Conservation (phyloP, 2,888 invertebrate genomes). For the Strigamia crassipes region DNA sequence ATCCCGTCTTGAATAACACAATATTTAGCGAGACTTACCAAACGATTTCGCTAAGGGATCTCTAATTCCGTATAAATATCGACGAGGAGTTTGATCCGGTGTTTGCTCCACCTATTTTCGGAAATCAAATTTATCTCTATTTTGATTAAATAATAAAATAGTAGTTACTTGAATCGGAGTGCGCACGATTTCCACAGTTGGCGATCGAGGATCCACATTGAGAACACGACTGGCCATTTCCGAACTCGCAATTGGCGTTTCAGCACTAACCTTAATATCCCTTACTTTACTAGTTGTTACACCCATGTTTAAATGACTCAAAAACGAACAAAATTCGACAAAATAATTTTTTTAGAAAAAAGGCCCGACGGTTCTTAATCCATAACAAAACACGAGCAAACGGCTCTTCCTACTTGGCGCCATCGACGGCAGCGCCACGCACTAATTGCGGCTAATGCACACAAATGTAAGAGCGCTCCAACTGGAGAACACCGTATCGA, state of each 20-base stretch:
- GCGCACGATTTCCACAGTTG: not conserved
- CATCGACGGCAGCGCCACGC: not conserved
- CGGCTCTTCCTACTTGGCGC: conserved; percentile 28
- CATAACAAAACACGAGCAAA: not conserved
- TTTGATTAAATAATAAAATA: not conserved
- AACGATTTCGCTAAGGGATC: not conserved
- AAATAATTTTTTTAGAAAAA: not conserved
- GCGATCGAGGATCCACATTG: not conserved
- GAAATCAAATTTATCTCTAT: not conserved
- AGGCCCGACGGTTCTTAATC: not conserved
- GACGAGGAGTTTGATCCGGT: not conserved
- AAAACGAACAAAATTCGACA: not conserved
- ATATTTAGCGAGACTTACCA: not conserved
- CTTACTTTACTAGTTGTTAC: conserved; percentile 29
- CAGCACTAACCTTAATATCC: not conserved
- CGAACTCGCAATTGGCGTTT: not conserved
- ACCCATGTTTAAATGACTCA: not conserved
- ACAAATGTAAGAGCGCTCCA: not conserved
- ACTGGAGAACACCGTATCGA: not conserved
- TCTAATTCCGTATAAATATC: not conserved
- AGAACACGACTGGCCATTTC: not conserved
- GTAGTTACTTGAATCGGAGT: conserved; percentile 13
- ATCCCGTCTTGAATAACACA: not conserved
- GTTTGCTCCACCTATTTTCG: not conserved
- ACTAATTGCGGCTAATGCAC: not conserved